These are phyloP conservation scores for Ethmia dodecea DNA, from an alignment of 2,888 invertebrate genomes.

Conservation along the genomic window DNA sequence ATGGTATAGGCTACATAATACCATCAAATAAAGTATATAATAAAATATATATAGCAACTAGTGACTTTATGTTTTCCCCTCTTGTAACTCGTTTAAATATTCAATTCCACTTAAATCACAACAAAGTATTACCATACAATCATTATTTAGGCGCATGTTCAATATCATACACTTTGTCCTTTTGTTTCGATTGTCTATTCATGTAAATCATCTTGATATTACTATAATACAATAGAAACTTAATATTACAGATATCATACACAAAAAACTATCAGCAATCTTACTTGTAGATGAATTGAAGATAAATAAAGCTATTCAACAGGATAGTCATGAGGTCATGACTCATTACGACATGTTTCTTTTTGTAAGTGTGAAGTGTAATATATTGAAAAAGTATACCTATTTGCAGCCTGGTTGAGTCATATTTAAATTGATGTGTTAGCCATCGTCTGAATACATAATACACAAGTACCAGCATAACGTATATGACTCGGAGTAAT, in stretches of 20 bases:
- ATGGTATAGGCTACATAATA: too few relatives aligned
- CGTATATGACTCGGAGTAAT: slow-evolving; percentile 9
- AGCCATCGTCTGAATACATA: slow-evolving; percentile 14
- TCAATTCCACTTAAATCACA: slow-evolving; percentile 51
- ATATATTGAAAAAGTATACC: too few relatives aligned
- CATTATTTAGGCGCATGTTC: slow-evolving; percentile 54
- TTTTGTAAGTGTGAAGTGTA: too few relatives aligned
- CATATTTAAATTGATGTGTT: not conserved
- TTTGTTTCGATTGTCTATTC: slow-evolving; percentile 44
- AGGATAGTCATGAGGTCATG: too few relatives aligned
- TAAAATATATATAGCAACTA: too few relatives aligned
- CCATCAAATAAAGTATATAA: too few relatives aligned
- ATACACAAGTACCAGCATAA: slow-evolving; percentile 14
- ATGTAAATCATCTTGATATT: slow-evolving; percentile 21
- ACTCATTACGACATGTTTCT: too few relatives aligned
- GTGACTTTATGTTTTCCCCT: slow-evolving; percentile 37
- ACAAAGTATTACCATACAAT: slow-evolving; percentile 53
- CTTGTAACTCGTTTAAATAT: slow-evolving; percentile 43
- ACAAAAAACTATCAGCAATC: too few relatives aligned
- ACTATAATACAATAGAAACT: slow-evolving; percentile 1
- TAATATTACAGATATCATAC: slow-evolving; percentile 1
- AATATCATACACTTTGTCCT: slow-evolving; percentile 39
- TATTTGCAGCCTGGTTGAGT: too few relatives aligned
- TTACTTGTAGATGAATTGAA: too few relatives aligned
- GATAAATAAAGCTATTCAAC: too few relatives aligned